phyloP scores from a whole-genome alignment of 2,113 vertebrate species.

The Podocnemis expansa region DNA sequence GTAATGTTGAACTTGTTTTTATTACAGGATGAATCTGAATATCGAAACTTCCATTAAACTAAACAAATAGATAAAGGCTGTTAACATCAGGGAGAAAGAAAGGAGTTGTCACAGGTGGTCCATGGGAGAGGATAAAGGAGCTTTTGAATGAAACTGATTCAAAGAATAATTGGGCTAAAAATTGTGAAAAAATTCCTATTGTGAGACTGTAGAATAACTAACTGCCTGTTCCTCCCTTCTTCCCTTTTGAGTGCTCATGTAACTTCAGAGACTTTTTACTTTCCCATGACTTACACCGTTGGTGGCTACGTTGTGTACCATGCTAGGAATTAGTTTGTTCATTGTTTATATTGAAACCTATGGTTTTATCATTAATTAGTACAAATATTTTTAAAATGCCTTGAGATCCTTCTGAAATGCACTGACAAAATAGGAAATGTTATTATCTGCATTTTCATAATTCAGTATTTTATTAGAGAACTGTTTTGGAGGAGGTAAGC shows the following conservation, averaged over 20 bases:
- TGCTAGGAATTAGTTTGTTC: not conserved
- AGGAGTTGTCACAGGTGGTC: slow-evolving; percentile 28
- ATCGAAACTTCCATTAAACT: slow-evolving; percentile 64
- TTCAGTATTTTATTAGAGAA: not conserved
- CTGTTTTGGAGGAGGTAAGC: not conserved
- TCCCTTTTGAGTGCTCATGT: fast-evolving
- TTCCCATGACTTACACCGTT: not conserved
- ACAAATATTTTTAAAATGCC: not conserved
- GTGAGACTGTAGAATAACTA: not conserved
- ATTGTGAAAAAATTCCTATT: not conserved
- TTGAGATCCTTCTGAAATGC: not conserved
- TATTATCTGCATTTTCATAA: not conserved
- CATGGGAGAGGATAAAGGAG: not conserved
- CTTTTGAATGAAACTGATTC: not conserved
- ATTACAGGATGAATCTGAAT: slow-evolving; percentile 68
- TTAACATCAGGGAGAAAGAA: slow-evolving; percentile 39
- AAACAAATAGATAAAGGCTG: slow-evolving; percentile 54
- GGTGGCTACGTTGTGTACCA: not conserved
- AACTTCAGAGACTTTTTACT: not conserved
- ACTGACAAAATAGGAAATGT: not conserved
- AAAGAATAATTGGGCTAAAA: not conserved
- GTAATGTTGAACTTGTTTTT: slow-evolving; percentile 65
- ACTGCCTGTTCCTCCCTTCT: not conserved
- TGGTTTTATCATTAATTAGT: not conserved
- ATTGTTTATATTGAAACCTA: not conserved